Percentiles rank a stretch among this genome's conserved stretches.
These are phyloP conservation scores for Hymenopus coronatus DNA, from an alignment of 2,888 invertebrate species.

Conservation along the genomic window DNA sequence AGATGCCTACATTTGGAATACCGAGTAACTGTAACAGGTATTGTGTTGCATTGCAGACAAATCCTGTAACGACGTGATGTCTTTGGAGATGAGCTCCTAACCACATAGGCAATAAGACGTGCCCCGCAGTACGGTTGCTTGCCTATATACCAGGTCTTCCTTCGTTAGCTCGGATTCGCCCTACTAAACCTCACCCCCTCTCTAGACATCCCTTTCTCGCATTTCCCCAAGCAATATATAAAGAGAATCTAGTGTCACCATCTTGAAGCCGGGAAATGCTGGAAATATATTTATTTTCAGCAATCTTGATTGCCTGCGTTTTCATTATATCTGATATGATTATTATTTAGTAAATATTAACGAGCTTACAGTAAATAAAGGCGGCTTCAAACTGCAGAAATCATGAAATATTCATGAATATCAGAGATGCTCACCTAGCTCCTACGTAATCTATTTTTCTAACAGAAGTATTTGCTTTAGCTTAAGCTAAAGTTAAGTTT, in stretches of 20 bases:
- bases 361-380: no score
- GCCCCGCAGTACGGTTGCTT: not conserved
- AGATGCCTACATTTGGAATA: not conserved
- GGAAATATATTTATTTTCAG: no score
- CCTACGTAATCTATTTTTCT: no score
- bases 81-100: not conserved
- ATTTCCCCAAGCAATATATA: not conserved
- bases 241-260: not conserved
- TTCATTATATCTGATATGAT: no score
- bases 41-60: not conserved
- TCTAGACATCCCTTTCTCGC: not conserved
- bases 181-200: not conserved
- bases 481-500: no score
- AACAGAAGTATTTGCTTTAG: no score
- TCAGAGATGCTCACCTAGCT: no score
- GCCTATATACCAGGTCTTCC: not conserved
- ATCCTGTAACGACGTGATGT: not conserved
- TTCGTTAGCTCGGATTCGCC: not conserved
- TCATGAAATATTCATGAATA: no score
- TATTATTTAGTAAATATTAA: no score
- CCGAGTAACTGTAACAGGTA: not conserved
- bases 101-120: not conserved
- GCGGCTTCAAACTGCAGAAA: no score
- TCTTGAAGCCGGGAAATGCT: no score
- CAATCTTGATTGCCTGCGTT: no score